Base-by-base conservation (phyloP, 2,797 vertebrate species). In the Heliangelus exortis region DNA sequence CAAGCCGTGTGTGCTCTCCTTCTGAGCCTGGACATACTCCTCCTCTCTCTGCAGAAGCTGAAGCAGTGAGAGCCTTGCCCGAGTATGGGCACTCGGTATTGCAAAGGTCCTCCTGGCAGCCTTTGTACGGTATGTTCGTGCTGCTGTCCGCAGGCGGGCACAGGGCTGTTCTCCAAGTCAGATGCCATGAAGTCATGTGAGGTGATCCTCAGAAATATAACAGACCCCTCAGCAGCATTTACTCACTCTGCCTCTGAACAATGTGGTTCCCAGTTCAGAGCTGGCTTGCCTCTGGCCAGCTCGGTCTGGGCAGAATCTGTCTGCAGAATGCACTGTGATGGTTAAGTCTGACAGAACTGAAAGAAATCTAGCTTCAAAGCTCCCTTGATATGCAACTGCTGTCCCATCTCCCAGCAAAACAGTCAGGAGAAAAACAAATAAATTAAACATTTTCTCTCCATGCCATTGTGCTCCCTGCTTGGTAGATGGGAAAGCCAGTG, bases 91-190 rank as follows among this genome's bases (percentile, higher is more conserved):
- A 73, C 73, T 59, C 0, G 0, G 50, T 14, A 68, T 28, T 33
- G 47, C 72, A 33, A 55, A 71, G 89, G 25, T 63, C 67, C 79
- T 87, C 63, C 67, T 2, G 0, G 41, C 90, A 84, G 88, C 83
- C 75, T 67, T n/a, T 25, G 75, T 17, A 89, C 0, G 21, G 68
- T 28, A 29, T 84, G 91, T 83, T 63, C 25, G 0, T 71, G 93
- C 89, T 73, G 84, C 95, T 81, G 68, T 43, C 89, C 1, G 0
- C 71, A 31, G 77, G 53, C 13, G 1, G 78, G 78, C 71, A 77
- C 80, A 3, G 31, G 86, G 93, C 95, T 89, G 78, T 43, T 61
- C 89, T 96, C 95, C 94, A 88, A 92, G 78, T 33, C 89, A 93
- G 89, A 93, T 95, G 92, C 95, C 87, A 45, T 1, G 13, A 54